These are phyloP conservation scores for Xestobium rufovillosum DNA, from an alignment of 2,888 invertebrate species.

Conservation along the genomic window DNA sequence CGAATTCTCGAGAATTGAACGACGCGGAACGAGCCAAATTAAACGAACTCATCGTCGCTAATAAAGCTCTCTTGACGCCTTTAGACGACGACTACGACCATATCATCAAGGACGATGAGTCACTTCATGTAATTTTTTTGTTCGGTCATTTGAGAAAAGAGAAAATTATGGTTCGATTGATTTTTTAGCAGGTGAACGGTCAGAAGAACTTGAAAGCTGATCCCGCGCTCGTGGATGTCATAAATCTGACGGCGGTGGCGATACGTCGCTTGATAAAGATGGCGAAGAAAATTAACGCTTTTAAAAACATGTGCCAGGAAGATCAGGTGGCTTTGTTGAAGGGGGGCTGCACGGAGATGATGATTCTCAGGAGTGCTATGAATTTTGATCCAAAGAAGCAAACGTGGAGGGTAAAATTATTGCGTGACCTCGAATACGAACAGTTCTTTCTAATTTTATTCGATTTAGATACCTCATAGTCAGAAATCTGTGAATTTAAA, in stretches of 20 bases:
- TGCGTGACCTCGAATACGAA: no score
- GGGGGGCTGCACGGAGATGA: conserved; percentile 94
- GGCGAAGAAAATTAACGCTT: conserved; percentile 80
- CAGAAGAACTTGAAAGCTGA: conserved; percentile 43
- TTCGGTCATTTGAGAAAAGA: conserved; percentile 25
- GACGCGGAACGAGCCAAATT: conserved; percentile 78
- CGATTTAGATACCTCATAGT: conserved; percentile 67
- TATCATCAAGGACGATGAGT: conserved; percentile 52
- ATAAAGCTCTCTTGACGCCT: conserved; percentile 76
- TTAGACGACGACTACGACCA: conserved; percentile 73
- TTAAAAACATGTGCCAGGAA: conserved; percentile 89
- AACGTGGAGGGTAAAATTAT: conserved; percentile 80
- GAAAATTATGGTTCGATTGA: conserved; percentile 10
- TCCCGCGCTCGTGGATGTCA: conserved; percentile 71
- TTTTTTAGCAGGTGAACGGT: conserved; percentile 23
- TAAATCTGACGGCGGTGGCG: conserved; percentile 86
- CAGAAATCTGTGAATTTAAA: conserved; percentile 72
- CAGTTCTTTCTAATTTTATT: conserved; percentile 3
- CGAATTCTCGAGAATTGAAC: conserved; percentile 60
- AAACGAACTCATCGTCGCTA: conserved; percentile 77
- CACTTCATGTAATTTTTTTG: no score
- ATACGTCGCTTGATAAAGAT: conserved; percentile 80
- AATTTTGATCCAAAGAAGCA: conserved; percentile 84
- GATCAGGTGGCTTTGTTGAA: conserved; percentile 85
- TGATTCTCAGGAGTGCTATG: conserved; percentile 88